phyloP scores from a whole-genome alignment of 2,888 invertebrate genomes.

The Orthosia cruda region DNA sequence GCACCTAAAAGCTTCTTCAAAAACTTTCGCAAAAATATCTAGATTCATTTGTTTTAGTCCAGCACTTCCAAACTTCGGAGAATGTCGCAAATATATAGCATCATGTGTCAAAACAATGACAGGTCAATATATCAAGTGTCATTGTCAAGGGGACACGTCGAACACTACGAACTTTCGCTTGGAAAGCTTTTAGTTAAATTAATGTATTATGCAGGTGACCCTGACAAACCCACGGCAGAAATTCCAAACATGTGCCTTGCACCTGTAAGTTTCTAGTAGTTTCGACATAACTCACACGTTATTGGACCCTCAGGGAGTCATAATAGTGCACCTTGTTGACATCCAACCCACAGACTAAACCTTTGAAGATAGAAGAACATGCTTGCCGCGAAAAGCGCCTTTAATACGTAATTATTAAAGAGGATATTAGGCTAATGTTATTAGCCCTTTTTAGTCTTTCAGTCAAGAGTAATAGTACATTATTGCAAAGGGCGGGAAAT shows the following conservation, averaged over 20 bases:
- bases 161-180: slow-evolving; percentile 25
- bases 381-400: no score
- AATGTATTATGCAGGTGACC: slow-evolving; percentile 23
- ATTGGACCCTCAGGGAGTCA: background rate
- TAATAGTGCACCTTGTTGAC: background rate
- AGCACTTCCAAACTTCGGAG: background rate
- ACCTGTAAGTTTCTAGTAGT: slow-evolving; percentile 4
- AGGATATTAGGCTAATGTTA: no score
- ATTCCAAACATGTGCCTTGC: slow-evolving; percentile 19
- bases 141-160: background rate
- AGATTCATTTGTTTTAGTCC: background rate
- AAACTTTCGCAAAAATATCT: background rate
- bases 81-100: background rate
- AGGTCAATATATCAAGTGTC: background rate
- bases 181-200: slow-evolving; percentile 42
- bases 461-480: no score
- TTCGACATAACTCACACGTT: slow-evolving; percentile 13
- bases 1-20: no score
- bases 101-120: background rate
- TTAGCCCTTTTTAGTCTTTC: no score
- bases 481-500: no score
- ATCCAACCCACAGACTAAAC: background rate
- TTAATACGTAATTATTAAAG: no score
- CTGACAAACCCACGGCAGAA: slow-evolving; percentile 20
- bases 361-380: no score